phyloP scores from a whole-genome alignment of 1,140 invertebrate species.

The Drosophila kikkawai region DNA sequence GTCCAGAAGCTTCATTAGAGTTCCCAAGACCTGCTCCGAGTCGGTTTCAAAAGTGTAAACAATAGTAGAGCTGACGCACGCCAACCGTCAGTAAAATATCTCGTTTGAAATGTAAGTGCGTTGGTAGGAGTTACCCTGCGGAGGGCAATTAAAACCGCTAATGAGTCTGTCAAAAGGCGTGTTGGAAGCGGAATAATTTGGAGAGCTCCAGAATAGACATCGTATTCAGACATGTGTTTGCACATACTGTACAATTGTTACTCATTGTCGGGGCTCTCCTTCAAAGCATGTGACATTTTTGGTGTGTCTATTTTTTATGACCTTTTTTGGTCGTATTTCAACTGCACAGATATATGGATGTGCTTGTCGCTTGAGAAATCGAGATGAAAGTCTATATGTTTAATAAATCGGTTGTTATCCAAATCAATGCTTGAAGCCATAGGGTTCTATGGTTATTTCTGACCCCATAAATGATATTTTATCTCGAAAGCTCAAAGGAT shows the following conservation, averaged over 20 bases:
- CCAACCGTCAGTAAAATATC: constrained; percentile 13
- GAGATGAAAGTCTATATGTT: not conserved
- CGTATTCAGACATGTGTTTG: not conserved
- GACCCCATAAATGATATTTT: not conserved
- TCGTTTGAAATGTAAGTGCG: constrained; percentile 52
- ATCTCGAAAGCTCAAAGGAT: not conserved
- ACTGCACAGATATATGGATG: not conserved
- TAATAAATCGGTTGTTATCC: not conserved
- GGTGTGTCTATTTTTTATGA: constrained; percentile 32
- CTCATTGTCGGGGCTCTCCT: not conserved
- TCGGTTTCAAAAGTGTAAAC: constrained; percentile 38
- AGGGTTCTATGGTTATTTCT: not conserved
- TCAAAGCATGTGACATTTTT: constrained; percentile 19
- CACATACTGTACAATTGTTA: not conserved
- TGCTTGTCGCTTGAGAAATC: not conserved
- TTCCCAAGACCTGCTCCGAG: constrained; percentile 9
- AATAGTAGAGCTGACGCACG: constrained; percentile 45
- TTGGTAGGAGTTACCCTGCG: not conserved
- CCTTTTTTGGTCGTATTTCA: constrained; percentile 67
- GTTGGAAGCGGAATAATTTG: constrained; percentile 1
- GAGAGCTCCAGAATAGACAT: constrained; percentile 1
- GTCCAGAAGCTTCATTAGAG: constrained; percentile 22
- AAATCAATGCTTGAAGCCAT: too few species aligned
- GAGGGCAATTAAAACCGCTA: constrained; percentile 18
- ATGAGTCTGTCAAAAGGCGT: constrained; percentile 10